Conservation (phyloP, 2,888 invertebrate genomes). For the Agrenia bidenticulata region DNA sequence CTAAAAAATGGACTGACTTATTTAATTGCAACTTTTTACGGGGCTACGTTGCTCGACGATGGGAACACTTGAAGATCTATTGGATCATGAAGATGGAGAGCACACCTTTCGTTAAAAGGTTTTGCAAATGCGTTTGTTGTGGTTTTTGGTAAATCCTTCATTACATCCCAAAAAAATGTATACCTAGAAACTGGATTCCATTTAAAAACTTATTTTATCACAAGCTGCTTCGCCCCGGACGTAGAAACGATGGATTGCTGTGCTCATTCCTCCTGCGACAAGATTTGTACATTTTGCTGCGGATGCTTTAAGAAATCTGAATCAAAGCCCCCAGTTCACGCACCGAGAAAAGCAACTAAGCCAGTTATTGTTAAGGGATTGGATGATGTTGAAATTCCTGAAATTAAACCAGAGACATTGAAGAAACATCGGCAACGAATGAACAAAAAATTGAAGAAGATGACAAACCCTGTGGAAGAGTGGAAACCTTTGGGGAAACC, state of each 20-base stretch:
- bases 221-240: background rate
- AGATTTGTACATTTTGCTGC: slow-evolving; percentile 5
- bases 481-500: slow-evolving; percentile 13
- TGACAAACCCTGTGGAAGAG: slow-evolving; percentile 5
- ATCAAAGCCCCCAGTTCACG: too few species aligned
- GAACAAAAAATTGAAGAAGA: background rate
- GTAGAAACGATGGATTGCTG: background rate
- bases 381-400: background rate
- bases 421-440: background rate
- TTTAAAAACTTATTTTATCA: background rate
- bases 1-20: slow-evolving; percentile 25
- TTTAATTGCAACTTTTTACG: slow-evolving; percentile 20
- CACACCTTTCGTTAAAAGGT: background rate
- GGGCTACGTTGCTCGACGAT: slow-evolving; percentile 9
- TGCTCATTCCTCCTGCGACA: background rate
- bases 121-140: slow-evolving; percentile 23
- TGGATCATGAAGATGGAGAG: slow-evolving; percentile 20
- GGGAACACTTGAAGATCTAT: slow-evolving; percentile 19
- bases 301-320: background rate
- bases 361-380: background rate
- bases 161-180: too few species aligned
- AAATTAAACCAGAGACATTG: background rate
- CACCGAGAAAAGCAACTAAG: background rate
- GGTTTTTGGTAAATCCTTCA: slow-evolving; percentile 29
- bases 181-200: background rate